Evolutionary conservation across 2,888 invertebrate genomes (phyloP).

Genomic region (Lasioglossum lativentre): DNA sequence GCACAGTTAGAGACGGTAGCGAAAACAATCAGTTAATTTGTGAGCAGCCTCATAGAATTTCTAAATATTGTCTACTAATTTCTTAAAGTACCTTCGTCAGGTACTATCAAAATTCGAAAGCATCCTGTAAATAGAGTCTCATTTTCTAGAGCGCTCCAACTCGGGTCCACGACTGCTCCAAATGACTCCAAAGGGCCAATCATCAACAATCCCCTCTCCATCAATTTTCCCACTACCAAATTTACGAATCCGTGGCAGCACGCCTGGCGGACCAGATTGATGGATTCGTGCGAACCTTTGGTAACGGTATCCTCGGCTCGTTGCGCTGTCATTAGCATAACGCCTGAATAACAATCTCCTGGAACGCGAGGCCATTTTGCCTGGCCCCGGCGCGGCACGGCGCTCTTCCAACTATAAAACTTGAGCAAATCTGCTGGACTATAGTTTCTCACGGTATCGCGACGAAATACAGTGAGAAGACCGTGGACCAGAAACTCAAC

Average conservation of each 20-base stretch:
- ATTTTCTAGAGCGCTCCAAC: neutral
- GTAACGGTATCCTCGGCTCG: slow-evolving; percentile 65
- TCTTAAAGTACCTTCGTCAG: no score
- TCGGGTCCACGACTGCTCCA: neutral
- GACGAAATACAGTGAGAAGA: neutral
- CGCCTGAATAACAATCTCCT: slow-evolving; percentile 68
- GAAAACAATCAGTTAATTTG: no score
- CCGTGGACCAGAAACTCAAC: slow-evolving; percentile 26
- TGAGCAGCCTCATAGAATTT: no score
- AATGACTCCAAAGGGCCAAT: neutral
- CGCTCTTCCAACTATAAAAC: neutral
- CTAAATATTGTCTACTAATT: no score
- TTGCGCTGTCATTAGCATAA: slow-evolving; percentile 63
- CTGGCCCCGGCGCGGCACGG: neutral
- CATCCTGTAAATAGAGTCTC: no score
- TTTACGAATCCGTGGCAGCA: neutral
- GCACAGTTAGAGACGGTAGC: no score
- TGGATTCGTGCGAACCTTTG: slow-evolving; percentile 40
- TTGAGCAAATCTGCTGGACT: neutral
- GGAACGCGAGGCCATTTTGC: slow-evolving; percentile 56
- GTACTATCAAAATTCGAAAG: no score
- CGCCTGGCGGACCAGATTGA: slow-evolving; percentile 30
- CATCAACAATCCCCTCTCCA: no score
- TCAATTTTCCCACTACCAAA: neutral
- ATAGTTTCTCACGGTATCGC: slow-evolving; percentile 21